A percentile compares a stretch with the other conserved stretches of the same genome.
phyloP scores from a whole-genome alignment of 2,797 vertebrate genomes.

The Tiaroga cobitis region DNA sequence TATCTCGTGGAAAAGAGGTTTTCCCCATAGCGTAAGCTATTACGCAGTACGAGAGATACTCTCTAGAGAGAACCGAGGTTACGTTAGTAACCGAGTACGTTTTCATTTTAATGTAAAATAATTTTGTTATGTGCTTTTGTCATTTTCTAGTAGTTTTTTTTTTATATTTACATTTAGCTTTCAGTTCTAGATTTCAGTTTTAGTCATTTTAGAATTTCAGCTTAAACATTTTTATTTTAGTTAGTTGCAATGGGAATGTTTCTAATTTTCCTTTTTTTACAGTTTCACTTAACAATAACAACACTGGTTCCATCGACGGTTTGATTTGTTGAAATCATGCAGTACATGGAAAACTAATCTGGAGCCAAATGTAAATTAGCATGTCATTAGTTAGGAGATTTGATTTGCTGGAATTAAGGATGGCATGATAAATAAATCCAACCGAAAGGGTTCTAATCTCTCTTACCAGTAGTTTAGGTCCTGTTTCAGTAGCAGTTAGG shows the following conservation, averaged over 20 bases:
- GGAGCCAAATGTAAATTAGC: neutral
- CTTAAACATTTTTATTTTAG: too few species aligned
- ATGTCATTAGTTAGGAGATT: neutral
- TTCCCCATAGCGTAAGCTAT: too few species aligned
- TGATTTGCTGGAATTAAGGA: conserved; percentile 5
- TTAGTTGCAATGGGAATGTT: too few species aligned
- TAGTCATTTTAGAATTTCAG: neutral
- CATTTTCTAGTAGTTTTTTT: neutral
- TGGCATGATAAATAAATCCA: neutral
- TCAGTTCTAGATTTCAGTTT: neutral
- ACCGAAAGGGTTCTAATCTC: neutral
- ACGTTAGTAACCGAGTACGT: too few species aligned
- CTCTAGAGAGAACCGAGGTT: too few species aligned
- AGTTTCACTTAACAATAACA: neutral
- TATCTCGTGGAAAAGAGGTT: too few species aligned
- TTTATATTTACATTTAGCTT: too few species aligned
- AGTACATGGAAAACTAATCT: neutral
- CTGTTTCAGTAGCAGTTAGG: conserved; percentile 7
- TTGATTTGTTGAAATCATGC: conserved; percentile 16
- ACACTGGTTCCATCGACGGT: neutral
- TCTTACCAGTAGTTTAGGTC: neutral
- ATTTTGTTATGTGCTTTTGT: neutral
- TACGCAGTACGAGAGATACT: too few species aligned
- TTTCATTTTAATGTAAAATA: too few species aligned
- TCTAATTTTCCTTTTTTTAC: neutral